These are phyloP conservation scores for Ceratoteleas bidentatus DNA, from an alignment of 1,140 invertebrate species.

Conservation along the genomic window DNA sequence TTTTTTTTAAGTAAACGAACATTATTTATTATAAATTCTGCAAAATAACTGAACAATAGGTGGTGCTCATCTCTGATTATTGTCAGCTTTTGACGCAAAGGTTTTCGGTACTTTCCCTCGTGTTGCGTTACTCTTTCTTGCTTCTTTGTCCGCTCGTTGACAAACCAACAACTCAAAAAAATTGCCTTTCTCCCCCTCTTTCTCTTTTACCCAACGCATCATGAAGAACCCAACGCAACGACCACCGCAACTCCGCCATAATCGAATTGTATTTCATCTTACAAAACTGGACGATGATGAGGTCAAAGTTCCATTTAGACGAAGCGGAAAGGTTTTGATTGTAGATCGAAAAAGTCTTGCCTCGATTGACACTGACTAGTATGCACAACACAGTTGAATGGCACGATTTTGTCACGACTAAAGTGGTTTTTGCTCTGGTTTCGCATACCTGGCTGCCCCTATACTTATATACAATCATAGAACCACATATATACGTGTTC, in stretches of 20 bases:
- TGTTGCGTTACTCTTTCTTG: conserved; percentile 5
- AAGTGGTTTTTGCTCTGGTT: conserved; percentile 29
- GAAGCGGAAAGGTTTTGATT: conserved; percentile 43
- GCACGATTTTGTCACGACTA: conserved; percentile 51
- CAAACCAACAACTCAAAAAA: not conserved
- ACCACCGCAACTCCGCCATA: conserved; percentile 22
- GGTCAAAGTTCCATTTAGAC: conserved; percentile 36
- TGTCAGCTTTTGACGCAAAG: conserved; percentile 47
- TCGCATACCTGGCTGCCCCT: not conserved
- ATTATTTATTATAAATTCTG: too few species aligned
- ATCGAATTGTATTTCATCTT: conserved; percentile 62
- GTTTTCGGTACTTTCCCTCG: conserved; percentile 14
- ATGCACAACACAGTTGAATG: conserved; percentile 65
- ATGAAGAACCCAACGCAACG: not conserved
- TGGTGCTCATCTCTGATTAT: too few species aligned
- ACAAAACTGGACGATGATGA: conserved; percentile 45
- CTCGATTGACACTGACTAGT: conserved; percentile 66
- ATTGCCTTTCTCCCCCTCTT: not conserved
- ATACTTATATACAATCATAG: conserved; percentile 61
- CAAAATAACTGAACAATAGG: too few species aligned
- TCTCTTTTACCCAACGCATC: not conserved
- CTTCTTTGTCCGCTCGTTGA: not conserved
- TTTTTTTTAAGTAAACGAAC: too few species aligned
- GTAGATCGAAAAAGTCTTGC: conserved; percentile 59
- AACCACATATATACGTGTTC: conserved; percentile 60